Conservation (phyloP, 2,797 vertebrate species). For the Cynopterus sphinx region DNA sequence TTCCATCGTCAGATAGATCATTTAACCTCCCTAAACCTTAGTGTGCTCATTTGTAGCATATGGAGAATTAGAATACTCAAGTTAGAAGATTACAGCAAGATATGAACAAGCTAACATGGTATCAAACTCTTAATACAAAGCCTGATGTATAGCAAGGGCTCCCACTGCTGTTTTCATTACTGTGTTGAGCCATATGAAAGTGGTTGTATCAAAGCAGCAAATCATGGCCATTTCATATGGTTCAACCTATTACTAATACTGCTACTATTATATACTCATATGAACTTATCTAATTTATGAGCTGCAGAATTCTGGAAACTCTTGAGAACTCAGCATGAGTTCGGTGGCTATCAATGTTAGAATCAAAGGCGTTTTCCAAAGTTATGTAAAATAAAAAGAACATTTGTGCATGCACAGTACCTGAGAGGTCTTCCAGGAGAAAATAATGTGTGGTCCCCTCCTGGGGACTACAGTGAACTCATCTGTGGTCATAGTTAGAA, state of each 20-base stretch:
- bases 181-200: neutral
- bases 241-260: neutral
- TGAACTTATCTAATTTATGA: neutral
- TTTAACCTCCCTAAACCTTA: neutral
- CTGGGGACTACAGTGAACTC: neutral
- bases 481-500: neutral
- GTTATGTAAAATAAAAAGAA: neutral
- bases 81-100: neutral
- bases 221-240: neutral
- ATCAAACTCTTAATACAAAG: neutral
- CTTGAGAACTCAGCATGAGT: neutral
- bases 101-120: neutral
- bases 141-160: neutral
- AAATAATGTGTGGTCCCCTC: neutral
- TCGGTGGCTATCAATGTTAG: neutral
- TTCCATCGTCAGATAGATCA: neutral
- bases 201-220: neutral
- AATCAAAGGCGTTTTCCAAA: neutral
- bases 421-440: neutral
- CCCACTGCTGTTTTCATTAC: neutral
- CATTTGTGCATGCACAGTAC: neutral
- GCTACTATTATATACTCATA: neutral
- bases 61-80: neutral
- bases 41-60: neutral
- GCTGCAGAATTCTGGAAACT: neutral